A percentile compares a stretch with the other conserved stretches of the same genome.
Conservation (phyloP, 2,797 vertebrate genomes). For the Pitangus sulphuratus region DNA sequence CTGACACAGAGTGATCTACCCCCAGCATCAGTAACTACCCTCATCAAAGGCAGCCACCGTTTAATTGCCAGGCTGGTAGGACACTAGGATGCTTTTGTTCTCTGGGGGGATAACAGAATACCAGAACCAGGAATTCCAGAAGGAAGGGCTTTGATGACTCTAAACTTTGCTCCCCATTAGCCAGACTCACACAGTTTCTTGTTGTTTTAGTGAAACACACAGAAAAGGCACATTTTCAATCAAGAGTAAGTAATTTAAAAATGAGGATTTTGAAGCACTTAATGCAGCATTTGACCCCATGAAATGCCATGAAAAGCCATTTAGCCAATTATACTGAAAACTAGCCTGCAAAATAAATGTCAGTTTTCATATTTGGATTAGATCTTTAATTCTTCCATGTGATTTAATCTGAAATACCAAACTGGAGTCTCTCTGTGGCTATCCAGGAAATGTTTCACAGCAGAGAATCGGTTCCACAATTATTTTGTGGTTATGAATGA, state of each 20-base stretch:
- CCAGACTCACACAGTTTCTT: rapidly evolving
- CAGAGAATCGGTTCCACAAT: rapidly evolving
- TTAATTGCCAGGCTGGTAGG: not conserved
- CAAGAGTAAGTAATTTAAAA: not conserved
- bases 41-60: not conserved
- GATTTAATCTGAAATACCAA: not conserved
- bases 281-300: not conserved
- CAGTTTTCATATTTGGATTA: not conserved
- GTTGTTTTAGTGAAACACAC: not conserved
- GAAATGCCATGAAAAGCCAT: not conserved
- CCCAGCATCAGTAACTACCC: not conserved
- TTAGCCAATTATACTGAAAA: not conserved
- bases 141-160: not conserved
- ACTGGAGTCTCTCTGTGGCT: not conserved
- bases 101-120: rapidly evolving
- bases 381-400: not conserved
- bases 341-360: not conserved
- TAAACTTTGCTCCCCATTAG: not conserved
- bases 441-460: not conserved
- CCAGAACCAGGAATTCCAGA: rapidly evolving
- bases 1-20: rapidly evolving
- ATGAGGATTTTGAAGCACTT: not conserved
- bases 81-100: not conserved
- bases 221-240: rapidly evolving
- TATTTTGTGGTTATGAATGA: not conserved